Base-by-base conservation (phyloP, 2,113 vertebrate species). In the Anarhynchus alexandrinus region DNA sequence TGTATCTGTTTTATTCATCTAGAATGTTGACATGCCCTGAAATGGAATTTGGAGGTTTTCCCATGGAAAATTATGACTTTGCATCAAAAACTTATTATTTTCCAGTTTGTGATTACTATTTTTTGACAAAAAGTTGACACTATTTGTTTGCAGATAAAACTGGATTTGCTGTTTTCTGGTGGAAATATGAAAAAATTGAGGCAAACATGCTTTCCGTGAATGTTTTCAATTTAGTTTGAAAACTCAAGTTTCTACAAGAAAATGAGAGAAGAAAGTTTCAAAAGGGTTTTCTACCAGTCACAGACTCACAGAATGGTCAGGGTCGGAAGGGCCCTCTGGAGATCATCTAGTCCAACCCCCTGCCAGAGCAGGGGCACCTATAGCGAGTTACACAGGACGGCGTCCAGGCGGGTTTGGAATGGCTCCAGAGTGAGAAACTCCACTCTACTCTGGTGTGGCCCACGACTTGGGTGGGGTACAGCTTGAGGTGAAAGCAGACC, bases 31-130 rank as follows among this genome's bases (percentile, higher is more conserved):
- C 95, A 84, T 71, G 65, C 67, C 84, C 89, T 29, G 22, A 81
- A 51, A 22, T n/a, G 92, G 96, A 95, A 96, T 92, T 71, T 96
- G 94, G 96, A 96, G 71, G 6, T 55, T 85, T 94, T 96, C 93
- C 94, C 92, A 3, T 15, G 93, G 86, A 93, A 91, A 95, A 92
- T 71, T 42, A 77, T 67, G 92, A 86, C 86, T 96, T 82, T 81
- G 85, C 80, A 95, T 83, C 90, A 59, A 97, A 92, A 90, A 5
- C 30, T 49, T 72, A 69, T 82, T 51, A 15, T 92, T 96, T 95
- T 88, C 95, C 89, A 91, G 69, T 59, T 89, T 16, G 36, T 25
- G 65, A 94, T 95, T 42, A 45, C 40, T 55, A 23, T 83, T 81
- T 69, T 59, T 36, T 82, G 59, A 95, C 45, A 54, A 66, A 40